Percentiles rank a stretch among this genome's conserved stretches.
Conservation (phyloP, 2,113 vertebrate species). For the Oplegnathus fasciatus region DNA sequence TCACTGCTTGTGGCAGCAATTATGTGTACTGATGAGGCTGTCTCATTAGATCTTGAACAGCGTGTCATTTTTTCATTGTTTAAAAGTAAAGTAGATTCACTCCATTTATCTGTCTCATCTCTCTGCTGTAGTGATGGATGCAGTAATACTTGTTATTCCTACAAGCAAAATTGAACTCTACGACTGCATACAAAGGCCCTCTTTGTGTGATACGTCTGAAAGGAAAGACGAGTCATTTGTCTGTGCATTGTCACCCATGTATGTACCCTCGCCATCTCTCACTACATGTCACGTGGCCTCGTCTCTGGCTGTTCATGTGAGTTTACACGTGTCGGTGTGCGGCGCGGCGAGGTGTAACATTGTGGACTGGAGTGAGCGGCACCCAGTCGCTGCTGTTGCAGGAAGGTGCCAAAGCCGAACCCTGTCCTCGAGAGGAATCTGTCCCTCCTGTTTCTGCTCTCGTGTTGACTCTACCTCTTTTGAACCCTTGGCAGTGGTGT, state of each 20-base stretch:
- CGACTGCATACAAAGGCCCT: background rate
- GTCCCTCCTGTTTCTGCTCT: background rate
- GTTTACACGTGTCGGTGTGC: background rate
- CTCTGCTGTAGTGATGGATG: background rate
- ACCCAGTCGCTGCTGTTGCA: conserved; percentile 21
- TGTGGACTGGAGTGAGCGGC: background rate
- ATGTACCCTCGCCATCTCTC: background rate
- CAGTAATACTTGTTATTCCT: background rate
- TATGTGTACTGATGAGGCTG: conserved; percentile 20
- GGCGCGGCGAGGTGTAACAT: conserved; percentile 30
- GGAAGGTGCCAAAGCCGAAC: conserved; percentile 38
- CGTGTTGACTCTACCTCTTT: background rate
- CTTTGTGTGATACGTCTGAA: background rate
- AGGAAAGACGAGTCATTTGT: background rate
- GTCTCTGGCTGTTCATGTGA: conserved; percentile 2
- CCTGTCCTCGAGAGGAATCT: conserved; percentile 27
- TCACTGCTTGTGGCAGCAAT: conserved; percentile 13
- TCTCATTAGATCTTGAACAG: conserved; percentile 25
- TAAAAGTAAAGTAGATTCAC: conserved; percentile 5
- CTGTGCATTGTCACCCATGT: background rate
- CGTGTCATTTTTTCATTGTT: conserved; percentile 12
- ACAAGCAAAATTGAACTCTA: background rate
- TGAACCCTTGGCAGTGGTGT: conserved; percentile 3
- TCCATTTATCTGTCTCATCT: conserved; percentile 15
- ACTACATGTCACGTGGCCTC: background rate